phyloP scores from a whole-genome alignment of 1,140 invertebrate genomes.

The Aphelinus certus region DNA sequence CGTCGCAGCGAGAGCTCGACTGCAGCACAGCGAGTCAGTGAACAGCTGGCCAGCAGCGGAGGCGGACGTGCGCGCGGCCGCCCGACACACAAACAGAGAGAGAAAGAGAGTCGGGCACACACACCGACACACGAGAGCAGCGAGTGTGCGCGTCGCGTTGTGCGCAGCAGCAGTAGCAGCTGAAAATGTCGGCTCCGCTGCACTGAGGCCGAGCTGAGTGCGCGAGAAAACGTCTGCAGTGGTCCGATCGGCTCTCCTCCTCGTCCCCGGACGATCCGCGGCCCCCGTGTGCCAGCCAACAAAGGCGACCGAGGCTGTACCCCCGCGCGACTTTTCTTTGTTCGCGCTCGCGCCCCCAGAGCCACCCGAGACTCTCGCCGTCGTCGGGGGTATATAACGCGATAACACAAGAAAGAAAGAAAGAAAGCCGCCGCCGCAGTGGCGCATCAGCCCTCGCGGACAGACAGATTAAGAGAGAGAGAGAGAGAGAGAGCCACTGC shows the following conservation, averaged over 20 bases:
- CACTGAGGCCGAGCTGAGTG: not conserved
- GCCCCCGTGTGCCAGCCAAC: no score
- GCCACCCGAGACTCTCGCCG: no score
- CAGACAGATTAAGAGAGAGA: no score
- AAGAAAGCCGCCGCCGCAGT: no score
- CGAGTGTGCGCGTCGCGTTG: not conserved
- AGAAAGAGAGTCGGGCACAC: not conserved
- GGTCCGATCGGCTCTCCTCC: no score
- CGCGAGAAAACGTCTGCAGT: no score
- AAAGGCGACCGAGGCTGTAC: not conserved
- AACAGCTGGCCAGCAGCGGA: constrained; percentile 58
- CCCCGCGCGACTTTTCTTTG: not conserved
- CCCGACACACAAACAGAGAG: no score
- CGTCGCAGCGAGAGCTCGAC: not conserved
- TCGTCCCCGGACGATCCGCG: no score
- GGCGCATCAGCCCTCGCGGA: no score
- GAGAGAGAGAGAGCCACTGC: no score
- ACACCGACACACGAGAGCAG: not conserved
- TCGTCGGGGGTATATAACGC: no score
- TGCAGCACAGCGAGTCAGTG: constrained; percentile 44
- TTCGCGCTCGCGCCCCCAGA: not conserved
- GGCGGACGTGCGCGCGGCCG: not conserved
- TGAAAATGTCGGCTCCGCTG: not conserved
- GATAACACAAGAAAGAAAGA: no score
- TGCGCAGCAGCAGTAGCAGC: not conserved